Evolutionary conservation across 2,797 vertebrate genomes (phyloP), one percentile per base, ranked within the genome.

Genomic region (Percopsis omiscomaycus): DNA sequence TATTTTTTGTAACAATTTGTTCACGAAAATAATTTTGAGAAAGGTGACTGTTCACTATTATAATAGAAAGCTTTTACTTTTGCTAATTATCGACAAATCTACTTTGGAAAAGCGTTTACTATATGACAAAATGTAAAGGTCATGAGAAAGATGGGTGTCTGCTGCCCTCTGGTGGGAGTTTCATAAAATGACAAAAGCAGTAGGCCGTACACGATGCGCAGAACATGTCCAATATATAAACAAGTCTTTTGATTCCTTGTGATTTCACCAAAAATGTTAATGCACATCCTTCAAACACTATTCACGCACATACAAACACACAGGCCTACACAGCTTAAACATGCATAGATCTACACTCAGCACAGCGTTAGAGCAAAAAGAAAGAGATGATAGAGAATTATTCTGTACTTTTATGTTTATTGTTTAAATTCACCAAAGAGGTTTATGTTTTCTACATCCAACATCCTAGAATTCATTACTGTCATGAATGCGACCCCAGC

Each of bases 361-460:
- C 69, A 77, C 70, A 71, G 59, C 22, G 22, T 22, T 68, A 30
- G 22, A 67, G 76, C 73, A 81, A 77, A 72, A 66, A 66, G 48
- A 71, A 58, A 55, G n/a, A 54, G 53, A 61, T 60, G 27, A 73
- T 48, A 4, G 30, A 59, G 44, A 53, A 66, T 3, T 46, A 13
- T 55, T 42, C 68, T 73, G 60, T 81, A 73, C 75, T 79, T 84
- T 65, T 84, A 66, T 84, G 76, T 91, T 90, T 91, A 89, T 89
- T 89, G 78, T 88, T 89, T 84, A 77, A 87, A 85, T 84, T 88
- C 83, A 89, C 86, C 82, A 88, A 83, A 85, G 82, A 51, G 37
- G 8, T 42, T 42, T 42, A 6, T 49, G 75, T 71, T 66, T 76
- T 82, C 85, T 88, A 81, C 81, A 82, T 86, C 83, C 84, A 88